Evolutionary conservation across 2,888 invertebrate species (phyloP), one percentile per base, ranked within the genome.

Genomic region (Camptogramma bilineatum): DNA sequence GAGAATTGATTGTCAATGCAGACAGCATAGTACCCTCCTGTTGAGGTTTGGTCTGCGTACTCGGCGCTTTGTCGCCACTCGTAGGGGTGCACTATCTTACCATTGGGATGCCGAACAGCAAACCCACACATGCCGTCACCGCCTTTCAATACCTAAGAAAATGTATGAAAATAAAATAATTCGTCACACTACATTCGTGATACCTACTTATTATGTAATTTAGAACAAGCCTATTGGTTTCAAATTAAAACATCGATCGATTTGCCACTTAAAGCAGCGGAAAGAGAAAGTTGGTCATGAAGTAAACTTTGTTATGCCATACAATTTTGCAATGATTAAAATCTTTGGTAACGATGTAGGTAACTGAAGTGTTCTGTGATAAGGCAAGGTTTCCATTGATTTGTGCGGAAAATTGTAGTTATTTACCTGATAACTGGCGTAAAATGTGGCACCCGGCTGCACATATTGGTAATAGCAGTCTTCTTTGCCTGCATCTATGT

Each of bases 381-480:
- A 52, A 16, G 19, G 48, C 17, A 52, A 16, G 19, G 39, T 55
- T 62, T 51, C 8, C 39, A 55, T 55, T 55, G 39, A 34, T 60
- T 55, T 57, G 42, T 64, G 51, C 65, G 31, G 58, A 50, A 73
- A 73, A 68, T 28, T 50, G n/a, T 4, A 47, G 55, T 60, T 67
- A 75, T 81, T 85, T 88, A 98, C 98, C 95, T 98, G 98, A 90
- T 98, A 98, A 76, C 98, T 97, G 68, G 98, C 97, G 90, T 98
- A 98, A 84, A 99, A 97, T 66, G 98, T 98, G 19, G 98, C 98
- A 58, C 97, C 97, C 61, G 96, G 95, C 79, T 98, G 97, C 64
- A 98, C 98, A 93, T 97, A 98, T 93, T 99, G 98, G 87, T 95
- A 98, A 89, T 98, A 99, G 90, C 99, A 99, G 82, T 99, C 98